Conservation (phyloP, 2,113 vertebrate genomes). For the Rhombomys opimus region DNA sequence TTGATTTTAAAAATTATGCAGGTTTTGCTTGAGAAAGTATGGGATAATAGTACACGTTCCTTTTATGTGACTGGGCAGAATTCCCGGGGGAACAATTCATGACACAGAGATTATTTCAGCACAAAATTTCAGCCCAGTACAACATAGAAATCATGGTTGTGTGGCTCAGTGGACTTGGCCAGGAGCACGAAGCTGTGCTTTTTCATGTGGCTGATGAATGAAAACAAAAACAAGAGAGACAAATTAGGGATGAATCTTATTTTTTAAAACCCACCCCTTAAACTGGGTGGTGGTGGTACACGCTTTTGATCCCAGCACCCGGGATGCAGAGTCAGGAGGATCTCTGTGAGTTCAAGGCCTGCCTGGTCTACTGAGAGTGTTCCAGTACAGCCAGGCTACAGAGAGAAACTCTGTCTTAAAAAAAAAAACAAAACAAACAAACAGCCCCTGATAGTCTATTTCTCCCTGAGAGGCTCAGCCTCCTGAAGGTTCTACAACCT, state of each 20-base stretch:
- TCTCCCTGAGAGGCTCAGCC: not conserved
- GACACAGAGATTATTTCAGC: not conserved
- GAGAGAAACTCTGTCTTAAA: too few species aligned
- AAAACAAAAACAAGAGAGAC: not conserved
- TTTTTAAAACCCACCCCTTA: not conserved
- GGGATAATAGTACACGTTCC: not conserved
- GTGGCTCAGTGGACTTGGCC: not conserved
- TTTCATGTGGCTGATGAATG: not conserved
- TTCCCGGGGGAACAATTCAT: not conserved
- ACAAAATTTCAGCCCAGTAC: not conserved
- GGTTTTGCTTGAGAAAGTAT: not conserved
- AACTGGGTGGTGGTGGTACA: too few species aligned
- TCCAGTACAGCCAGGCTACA: too few species aligned
- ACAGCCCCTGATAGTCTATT: not conserved
- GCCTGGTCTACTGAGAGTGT: too few species aligned
- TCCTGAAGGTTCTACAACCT: not conserved
- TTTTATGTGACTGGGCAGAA: not conserved
- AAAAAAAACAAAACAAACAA: too few species aligned
- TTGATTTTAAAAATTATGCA: not conserved
- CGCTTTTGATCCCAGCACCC: too few species aligned
- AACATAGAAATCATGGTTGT: fast-evolving
- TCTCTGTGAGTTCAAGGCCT: too few species aligned
- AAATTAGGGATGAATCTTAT: too few species aligned
- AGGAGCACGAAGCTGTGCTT: not conserved
- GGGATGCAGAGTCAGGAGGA: too few species aligned